These are phyloP conservation scores for Crenichthys baileyi DNA, from an alignment of 2,797 vertebrate genomes.

Conservation along the genomic window DNA sequence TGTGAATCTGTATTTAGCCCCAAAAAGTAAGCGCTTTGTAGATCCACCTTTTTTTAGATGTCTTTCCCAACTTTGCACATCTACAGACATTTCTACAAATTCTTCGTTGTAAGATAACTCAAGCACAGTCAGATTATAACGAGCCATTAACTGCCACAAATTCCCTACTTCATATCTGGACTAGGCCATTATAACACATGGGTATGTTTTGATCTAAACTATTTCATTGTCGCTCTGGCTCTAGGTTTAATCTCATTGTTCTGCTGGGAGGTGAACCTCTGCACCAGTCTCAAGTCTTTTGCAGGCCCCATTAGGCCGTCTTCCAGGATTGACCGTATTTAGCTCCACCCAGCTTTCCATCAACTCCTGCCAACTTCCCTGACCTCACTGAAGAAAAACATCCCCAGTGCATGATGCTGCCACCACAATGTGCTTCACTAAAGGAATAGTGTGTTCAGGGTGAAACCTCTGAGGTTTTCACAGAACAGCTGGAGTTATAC, in stretches of 20 bases:
- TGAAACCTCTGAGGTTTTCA: no score
- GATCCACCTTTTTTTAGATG: background rate
- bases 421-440: no score
- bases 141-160: background rate
- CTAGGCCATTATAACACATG: background rate
- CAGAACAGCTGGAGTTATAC: no score
- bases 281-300: background rate
- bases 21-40: background rate
- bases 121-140: background rate
- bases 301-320: background rate
- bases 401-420: no score
- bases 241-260: background rate
- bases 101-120: background rate
- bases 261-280: background rate
- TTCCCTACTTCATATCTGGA: background rate
- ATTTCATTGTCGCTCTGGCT: background rate
- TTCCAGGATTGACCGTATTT: background rate
- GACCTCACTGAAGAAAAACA: background rate
- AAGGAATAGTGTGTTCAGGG: no score
- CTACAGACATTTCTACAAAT: background rate
- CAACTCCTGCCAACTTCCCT: background rate
- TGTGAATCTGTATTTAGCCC: background rate
- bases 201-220: background rate
- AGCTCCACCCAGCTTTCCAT: no score
- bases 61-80: background rate